Conservation (phyloP, 2,888 invertebrate genomes). For the Bursaphelenchus okinawaensis region DNA sequence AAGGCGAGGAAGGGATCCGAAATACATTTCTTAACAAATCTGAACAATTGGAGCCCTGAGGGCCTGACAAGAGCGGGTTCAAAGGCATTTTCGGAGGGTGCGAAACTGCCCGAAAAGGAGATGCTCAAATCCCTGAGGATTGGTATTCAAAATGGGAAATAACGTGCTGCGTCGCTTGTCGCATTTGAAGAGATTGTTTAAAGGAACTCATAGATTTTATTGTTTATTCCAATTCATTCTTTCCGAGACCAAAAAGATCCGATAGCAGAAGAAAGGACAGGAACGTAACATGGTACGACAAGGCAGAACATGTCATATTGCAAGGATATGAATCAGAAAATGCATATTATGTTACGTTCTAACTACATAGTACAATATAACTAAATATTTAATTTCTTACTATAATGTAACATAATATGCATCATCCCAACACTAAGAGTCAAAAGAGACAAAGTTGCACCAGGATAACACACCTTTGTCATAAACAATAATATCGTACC, state of each 20-base stretch:
- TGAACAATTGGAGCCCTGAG: neutral
- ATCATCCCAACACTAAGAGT: too few relatives aligned
- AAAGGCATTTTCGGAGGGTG: neutral
- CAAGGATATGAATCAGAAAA: too few relatives aligned
- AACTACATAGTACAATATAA: too few relatives aligned
- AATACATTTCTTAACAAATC: neutral
- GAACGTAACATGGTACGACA: neutral
- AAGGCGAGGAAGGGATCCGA: neutral
- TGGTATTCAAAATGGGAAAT: neutral
- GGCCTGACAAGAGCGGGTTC: neutral
- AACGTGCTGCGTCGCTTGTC: neutral
- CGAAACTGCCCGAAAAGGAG: neutral
- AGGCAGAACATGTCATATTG: neutral
- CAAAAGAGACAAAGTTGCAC: too few relatives aligned
- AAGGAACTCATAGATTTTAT: neutral
- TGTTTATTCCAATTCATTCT: neutral
- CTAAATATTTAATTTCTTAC: too few relatives aligned
- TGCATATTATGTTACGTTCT: too few relatives aligned
- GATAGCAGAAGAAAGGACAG: neutral
- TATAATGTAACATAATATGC: too few relatives aligned
- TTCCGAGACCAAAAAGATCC: neutral
- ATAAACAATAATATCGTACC: neutral
- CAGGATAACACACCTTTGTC: too few relatives aligned
- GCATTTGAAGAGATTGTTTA: neutral
- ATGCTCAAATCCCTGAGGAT: neutral